Conservation (phyloP, 2,888 invertebrate genomes). For the Acanthosepion esculentum region DNA sequence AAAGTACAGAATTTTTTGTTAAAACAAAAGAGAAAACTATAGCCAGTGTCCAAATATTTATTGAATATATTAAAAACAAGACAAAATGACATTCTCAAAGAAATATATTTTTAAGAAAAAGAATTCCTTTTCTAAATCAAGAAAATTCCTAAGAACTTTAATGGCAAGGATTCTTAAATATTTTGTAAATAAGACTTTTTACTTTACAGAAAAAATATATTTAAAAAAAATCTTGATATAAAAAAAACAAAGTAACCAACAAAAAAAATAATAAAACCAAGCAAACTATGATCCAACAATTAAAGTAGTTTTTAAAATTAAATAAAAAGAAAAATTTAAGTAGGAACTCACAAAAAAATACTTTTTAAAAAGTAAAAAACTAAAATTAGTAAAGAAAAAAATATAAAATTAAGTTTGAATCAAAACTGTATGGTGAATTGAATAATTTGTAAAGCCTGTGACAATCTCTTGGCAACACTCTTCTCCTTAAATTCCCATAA, state of each 20-base stretch:
- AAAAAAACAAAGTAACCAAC: background rate
- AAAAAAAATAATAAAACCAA: background rate
- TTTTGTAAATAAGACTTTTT: background rate
- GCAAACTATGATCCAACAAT: no score
- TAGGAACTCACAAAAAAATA: no score
- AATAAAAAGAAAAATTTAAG: no score
- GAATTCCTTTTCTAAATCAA: background rate
- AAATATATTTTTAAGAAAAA: background rate
- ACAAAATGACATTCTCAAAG: background rate
- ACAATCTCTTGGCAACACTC: background rate
- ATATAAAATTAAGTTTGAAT: background rate
- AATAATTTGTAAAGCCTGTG: background rate
- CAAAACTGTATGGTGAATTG: background rate
- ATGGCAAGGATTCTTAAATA: background rate
- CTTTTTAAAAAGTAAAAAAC: no score
- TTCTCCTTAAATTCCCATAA: background rate
- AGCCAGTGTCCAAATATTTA: no score
- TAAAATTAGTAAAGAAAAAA: background rate
- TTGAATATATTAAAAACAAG: background rate
- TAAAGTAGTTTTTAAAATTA: no score
- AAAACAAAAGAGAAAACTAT: background rate
- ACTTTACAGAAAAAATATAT: background rate
- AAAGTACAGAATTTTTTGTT: background rate
- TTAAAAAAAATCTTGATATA: background rate
- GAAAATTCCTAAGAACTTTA: background rate